Conservation (phyloP, 2,888 invertebrate species). For the Drosophila melanocephala region DNA sequence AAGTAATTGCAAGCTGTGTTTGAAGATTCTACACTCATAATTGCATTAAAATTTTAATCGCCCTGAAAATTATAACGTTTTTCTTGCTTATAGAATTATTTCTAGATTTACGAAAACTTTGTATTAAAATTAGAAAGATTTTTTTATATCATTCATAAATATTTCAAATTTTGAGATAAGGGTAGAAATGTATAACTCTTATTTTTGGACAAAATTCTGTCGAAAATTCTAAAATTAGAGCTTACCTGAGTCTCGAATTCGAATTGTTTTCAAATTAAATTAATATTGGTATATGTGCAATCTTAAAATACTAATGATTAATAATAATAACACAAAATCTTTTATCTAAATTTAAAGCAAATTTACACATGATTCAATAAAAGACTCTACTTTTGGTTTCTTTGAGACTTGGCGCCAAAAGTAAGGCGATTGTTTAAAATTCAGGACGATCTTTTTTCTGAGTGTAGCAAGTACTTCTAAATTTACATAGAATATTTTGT, state of each 20-base stretch:
- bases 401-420: neutral
- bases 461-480: neutral
- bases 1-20: neutral
- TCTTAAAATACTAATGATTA: neutral
- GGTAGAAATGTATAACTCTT: neutral
- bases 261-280: neutral
- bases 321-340: neutral
- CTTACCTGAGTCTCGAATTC: neutral
- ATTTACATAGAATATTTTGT: neutral
- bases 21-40: neutral
- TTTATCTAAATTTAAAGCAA: neutral
- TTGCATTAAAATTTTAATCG: no score
- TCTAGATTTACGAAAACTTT: neutral
- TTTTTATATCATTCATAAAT: neutral
- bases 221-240: neutral
- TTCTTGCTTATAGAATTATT: neutral
- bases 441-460: neutral
- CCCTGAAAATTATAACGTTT: neutral
- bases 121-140: neutral
- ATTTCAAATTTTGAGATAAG: neutral
- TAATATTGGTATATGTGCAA: neutral
- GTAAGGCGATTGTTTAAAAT: neutral
- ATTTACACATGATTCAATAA: neutral
- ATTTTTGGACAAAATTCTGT: neutral
- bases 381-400: neutral